These are phyloP conservation scores for Novumbra hubbsi DNA, from an alignment of 2,797 vertebrate genomes.

Conservation along the genomic window DNA sequence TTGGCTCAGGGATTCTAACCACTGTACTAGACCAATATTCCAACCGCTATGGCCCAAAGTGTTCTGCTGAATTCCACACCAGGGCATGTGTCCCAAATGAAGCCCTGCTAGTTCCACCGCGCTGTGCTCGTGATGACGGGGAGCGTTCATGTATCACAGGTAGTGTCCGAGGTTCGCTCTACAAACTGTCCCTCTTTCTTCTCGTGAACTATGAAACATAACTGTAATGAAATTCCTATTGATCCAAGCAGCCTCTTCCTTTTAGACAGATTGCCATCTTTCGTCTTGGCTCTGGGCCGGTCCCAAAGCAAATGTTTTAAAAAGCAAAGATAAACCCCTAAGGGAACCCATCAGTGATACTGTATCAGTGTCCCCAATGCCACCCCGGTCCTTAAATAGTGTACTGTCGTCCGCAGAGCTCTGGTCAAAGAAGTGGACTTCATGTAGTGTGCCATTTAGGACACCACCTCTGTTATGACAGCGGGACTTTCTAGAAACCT, in stretches of 20 bases:
- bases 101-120: too few species aligned
- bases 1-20: too few species aligned
- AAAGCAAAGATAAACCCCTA: conserved; percentile 54
- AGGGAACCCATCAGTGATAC: conserved; percentile 45
- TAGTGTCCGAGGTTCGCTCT: conserved; percentile 2
- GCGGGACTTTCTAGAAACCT: conserved; percentile 27
- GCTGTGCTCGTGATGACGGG: conserved; percentile 23
- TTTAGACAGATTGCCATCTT: conserved; percentile 73
- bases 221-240: conserved; percentile 79
- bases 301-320: conserved; percentile 60
- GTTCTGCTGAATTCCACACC: too few species aligned
- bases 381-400: neutral
- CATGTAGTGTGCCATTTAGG: neutral
- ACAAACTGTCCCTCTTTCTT: conserved; percentile 43
- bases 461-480: conserved; percentile 24
- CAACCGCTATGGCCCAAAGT: too few species aligned
- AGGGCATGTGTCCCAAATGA: too few species aligned
- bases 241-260: conserved; percentile 70
- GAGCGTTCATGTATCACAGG: conserved; percentile 72
- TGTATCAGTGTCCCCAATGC: conserved; percentile 28
- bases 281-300: conserved; percentile 49
- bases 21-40: too few species aligned
- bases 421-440: neutral
- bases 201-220: conserved; percentile 72
- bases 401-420: neutral